Base-by-base conservation (phyloP, 2,888 invertebrate genomes). In the Germaria angustata region DNA sequence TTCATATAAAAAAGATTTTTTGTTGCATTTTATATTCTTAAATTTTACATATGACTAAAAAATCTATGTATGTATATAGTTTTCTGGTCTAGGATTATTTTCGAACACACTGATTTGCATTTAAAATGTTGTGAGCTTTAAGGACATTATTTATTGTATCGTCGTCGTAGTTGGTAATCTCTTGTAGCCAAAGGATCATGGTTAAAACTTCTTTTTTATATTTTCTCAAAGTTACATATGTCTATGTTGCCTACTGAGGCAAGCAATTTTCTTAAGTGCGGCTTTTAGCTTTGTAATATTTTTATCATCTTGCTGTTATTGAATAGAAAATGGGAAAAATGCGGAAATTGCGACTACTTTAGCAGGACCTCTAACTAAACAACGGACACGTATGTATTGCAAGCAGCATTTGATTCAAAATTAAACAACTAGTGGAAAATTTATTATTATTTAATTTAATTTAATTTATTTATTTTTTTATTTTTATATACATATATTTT, bases 211-310 rank as follows among this genome's bases (percentile, higher is more conserved):
- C 6, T 9, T 2, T 22, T 28, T 15, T 51, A 11, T 41, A 17
- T 17, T 63, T 32, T 32, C 17, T 53, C 11, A 7, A 15, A 55
- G 53, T 36, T 17, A 57, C 20, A 55, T 63, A 20, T 46, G 8
- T 32, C n/a, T n/a, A 41, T 46, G 20, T 51, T 68, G 32, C 61
- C 44, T 46, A 32, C 34, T 20, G 53, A 59, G 36, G 51, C 51
- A 71, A 73, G 73, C 63, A 81, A 78, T 81, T 81, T 78, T 28
- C 77, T 81, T 78, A 81, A 81, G 73, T 81, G 81, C 46, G 63
- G 68, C 44, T 73, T 63, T 44, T 49, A 77, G 68, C 73, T 66
- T 71, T 72, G 61, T 76, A 49, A 15, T 24, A 24, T 65, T 44
- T 46, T 34, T 36, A 28, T 24, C 9, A 22, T 44, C 20, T 49